phyloP scores from a whole-genome alignment of 2,113 vertebrate species.

The Ptilonorhynchus violaceus region DNA sequence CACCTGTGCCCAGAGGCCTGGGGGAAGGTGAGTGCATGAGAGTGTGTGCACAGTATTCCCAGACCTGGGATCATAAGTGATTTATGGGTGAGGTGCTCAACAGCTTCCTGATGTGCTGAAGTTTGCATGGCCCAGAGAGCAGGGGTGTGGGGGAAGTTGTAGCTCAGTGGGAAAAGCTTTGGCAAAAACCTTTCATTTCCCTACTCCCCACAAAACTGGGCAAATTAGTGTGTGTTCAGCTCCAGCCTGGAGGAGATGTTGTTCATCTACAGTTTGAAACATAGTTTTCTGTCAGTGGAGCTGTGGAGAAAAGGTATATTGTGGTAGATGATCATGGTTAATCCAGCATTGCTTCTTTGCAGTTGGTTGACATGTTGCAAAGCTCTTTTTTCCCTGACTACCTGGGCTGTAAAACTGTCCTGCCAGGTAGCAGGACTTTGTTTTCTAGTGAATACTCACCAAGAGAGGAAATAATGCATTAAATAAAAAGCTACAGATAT shows the following conservation, averaged over 20 bases:
- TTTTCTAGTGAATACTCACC: background rate
- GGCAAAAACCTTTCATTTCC: background rate
- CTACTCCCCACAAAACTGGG: background rate
- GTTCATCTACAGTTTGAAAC: background rate
- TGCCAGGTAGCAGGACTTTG: background rate
- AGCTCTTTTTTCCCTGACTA: background rate
- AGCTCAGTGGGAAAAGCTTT: background rate
- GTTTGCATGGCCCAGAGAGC: background rate
- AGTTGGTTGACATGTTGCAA: rapidly evolving
- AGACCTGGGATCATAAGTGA: background rate
- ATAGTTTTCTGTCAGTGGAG: background rate
- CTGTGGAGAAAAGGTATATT: background rate
- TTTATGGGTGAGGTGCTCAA: background rate
- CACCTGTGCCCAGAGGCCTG: background rate
- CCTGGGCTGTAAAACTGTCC: background rate
- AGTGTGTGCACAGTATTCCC: background rate
- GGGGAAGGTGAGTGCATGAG: background rate
- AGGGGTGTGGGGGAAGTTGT: rapidly evolving
- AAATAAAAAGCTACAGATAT: background rate
- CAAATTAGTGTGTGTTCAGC: background rate
- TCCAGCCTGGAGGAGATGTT: background rate
- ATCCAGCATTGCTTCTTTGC: background rate
- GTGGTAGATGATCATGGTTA: background rate
- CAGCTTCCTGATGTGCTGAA: background rate
- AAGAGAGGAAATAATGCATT: background rate